Evolutionary conservation across 2,797 vertebrate genomes (phyloP).

Genomic region (Typhlichthys subterraneus): DNA sequence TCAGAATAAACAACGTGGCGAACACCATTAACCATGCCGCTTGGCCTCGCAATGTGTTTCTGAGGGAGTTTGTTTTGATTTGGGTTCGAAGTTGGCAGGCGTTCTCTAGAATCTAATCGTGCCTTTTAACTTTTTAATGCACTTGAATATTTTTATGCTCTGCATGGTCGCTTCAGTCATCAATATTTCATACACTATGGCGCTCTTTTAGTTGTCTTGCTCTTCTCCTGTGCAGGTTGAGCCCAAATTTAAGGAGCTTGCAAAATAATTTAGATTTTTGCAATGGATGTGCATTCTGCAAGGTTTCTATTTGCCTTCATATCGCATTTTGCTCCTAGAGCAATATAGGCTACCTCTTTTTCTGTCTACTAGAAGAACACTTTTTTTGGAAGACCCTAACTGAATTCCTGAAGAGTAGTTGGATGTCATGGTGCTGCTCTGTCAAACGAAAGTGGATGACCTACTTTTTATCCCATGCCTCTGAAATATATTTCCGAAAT

Average conservation of each 20-base stretch:
- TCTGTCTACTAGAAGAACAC: slow-evolving; percentile 49
- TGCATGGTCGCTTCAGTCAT: slow-evolving; percentile 44
- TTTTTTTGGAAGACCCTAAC: slow-evolving; percentile 68
- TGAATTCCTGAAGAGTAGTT: slow-evolving; percentile 74
- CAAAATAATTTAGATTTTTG: slow-evolving; percentile 21
- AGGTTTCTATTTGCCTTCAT: slow-evolving; percentile 12
- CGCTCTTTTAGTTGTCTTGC: slow-evolving; percentile 30
- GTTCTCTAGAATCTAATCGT: background rate
- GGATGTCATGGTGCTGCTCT: slow-evolving; percentile 67
- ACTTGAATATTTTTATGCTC: slow-evolving; percentile 46
- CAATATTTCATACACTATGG: slow-evolving; percentile 48
- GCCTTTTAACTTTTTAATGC: slow-evolving; percentile 22
- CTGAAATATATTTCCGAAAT: slow-evolving; percentile 79
- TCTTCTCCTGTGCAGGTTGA: background rate
- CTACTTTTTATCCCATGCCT: slow-evolving; percentile 71
- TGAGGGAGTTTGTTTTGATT: too few relatives aligned
- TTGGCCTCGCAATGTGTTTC: too few relatives aligned
- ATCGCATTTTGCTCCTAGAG: slow-evolving; percentile 8
- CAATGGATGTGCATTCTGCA: background rate
- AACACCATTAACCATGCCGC: too few relatives aligned
- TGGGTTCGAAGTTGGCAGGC: too few relatives aligned
- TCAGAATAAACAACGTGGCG: too few relatives aligned
- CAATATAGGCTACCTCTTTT: slow-evolving; percentile 26
- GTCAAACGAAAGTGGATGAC: slow-evolving; percentile 77
- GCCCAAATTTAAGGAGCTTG: slow-evolving; percentile 24